Evolutionary conservation across 2,797 vertebrate species (phyloP).

Genomic region (Gymnothorax javanicus): DNA sequence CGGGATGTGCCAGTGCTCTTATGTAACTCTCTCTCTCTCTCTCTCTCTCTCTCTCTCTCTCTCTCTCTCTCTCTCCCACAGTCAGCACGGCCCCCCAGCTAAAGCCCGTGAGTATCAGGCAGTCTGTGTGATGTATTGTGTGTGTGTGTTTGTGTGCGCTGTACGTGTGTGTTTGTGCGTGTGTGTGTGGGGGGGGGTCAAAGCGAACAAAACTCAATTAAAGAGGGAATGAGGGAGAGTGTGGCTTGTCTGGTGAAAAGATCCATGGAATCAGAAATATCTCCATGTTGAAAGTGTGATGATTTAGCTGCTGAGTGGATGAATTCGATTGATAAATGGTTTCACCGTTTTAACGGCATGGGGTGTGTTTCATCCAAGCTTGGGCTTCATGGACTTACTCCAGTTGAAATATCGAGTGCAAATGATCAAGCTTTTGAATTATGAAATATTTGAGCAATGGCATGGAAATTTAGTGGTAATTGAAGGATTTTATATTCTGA

Average conservation of each 20-base stretch:
- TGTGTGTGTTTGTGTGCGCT: background rate
- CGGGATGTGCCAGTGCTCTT: background rate
- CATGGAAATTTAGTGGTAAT: background rate
- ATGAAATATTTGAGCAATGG: background rate
- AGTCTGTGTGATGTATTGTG: background rate
- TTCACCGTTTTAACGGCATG: background rate
- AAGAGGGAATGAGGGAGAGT: background rate
- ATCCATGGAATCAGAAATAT: background rate
- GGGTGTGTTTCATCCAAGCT: background rate
- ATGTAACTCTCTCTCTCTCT: slow-evolving; percentile 34
- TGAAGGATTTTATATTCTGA: background rate
- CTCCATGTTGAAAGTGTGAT: background rate
- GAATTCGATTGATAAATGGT: background rate
- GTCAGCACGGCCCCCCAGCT: slow-evolving; percentile 98
- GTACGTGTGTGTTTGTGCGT: background rate
- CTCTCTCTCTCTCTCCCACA: slow-evolving; percentile 74
- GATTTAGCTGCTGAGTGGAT: background rate
- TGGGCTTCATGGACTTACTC: background rate
- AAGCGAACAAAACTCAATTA: background rate
- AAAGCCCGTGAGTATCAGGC: slow-evolving; percentile 87
- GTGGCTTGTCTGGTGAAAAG: background rate
- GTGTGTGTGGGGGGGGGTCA: background rate
- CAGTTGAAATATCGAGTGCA: background rate
- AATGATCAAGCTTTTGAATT: background rate
- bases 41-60: slow-evolving; percentile 55